Percentiles rank a stretch among this genome's conserved stretches.
Evolutionary conservation across 1,140 invertebrate species (phyloP).

Genomic region (Oncopodura yosiiana): DNA sequence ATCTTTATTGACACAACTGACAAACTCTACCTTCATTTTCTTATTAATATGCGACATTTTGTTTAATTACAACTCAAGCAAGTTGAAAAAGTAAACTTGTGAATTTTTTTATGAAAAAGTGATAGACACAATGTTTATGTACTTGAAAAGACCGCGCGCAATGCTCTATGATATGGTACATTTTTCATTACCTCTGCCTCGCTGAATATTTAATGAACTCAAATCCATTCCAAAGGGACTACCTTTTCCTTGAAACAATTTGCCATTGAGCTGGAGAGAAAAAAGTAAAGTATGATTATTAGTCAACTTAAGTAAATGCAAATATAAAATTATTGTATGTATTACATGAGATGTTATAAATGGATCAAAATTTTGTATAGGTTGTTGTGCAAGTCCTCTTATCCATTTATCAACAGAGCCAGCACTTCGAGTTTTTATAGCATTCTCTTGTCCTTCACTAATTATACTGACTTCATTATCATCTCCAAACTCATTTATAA

Average conservation of each 20-base stretch:
- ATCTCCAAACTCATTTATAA: constrained; percentile 20
- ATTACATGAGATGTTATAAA: constrained; percentile 20
- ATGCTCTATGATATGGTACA: too few relatives aligned
- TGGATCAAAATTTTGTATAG: constrained; percentile 24
- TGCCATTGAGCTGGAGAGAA: constrained; percentile 12
- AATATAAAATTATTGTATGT: background rate
- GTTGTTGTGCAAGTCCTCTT: constrained; percentile 16
- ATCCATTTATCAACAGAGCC: constrained; percentile 22
- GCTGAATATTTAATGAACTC: constrained; percentile 44
- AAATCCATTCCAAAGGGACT: constrained; percentile 52
- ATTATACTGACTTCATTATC: constrained; percentile 13
- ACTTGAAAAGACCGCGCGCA: too few relatives aligned
- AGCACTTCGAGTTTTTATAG: constrained; percentile 3
- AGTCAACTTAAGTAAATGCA: background rate
- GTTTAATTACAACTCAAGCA: too few relatives aligned
- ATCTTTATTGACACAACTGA: too few relatives aligned
- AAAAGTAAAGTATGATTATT: background rate
- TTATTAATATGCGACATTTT: too few relatives aligned
- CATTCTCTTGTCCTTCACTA: constrained; percentile 15
- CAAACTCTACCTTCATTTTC: too few relatives aligned
- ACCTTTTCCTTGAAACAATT: constrained; percentile 41
- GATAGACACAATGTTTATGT: too few relatives aligned
- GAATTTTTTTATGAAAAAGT: too few relatives aligned
- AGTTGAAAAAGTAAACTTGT: too few relatives aligned
- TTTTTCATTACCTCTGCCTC: too few relatives aligned